Conservation (phyloP, 2,113 vertebrate species). For the Capreolus pygargus region DNA sequence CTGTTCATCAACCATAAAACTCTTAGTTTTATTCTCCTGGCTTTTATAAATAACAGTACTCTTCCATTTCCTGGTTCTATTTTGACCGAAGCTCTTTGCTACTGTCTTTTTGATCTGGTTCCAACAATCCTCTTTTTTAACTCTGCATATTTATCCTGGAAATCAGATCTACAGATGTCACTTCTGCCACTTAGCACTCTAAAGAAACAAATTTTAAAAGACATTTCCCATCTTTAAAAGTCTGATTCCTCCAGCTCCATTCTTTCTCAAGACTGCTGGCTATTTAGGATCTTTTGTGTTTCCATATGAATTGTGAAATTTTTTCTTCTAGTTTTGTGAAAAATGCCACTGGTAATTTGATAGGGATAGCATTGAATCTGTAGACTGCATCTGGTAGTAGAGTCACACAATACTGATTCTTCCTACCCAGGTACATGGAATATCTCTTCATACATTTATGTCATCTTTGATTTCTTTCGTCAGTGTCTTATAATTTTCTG, state of each 20-base stretch:
- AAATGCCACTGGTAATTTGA: neutral
- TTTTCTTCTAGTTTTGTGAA: neutral
- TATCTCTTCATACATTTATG: neutral
- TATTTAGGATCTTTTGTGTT: neutral
- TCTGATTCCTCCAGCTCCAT: neutral
- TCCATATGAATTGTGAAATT: neutral
- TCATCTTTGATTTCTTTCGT: neutral
- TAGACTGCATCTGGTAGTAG: neutral
- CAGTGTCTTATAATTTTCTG: neutral
- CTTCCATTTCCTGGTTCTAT: neutral
- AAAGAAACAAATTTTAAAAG: neutral
- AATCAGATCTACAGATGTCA: neutral
- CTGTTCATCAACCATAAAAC: neutral
- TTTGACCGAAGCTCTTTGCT: conserved; percentile 1
- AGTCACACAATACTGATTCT: neutral
- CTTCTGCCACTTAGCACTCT: neutral
- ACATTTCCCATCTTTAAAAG: conserved; percentile 14
- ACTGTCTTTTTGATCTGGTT: neutral
- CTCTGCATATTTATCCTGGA: neutral
- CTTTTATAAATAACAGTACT: conserved; percentile 5
- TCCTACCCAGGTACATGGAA: neutral
- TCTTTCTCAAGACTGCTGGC: neutral
- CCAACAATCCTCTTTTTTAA: neutral
- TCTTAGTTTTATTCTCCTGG: neutral
- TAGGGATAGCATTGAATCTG: neutral